These are phyloP conservation scores for Gymnothorax javanicus DNA, from an alignment of 2,797 vertebrate species.

Conservation along the genomic window DNA sequence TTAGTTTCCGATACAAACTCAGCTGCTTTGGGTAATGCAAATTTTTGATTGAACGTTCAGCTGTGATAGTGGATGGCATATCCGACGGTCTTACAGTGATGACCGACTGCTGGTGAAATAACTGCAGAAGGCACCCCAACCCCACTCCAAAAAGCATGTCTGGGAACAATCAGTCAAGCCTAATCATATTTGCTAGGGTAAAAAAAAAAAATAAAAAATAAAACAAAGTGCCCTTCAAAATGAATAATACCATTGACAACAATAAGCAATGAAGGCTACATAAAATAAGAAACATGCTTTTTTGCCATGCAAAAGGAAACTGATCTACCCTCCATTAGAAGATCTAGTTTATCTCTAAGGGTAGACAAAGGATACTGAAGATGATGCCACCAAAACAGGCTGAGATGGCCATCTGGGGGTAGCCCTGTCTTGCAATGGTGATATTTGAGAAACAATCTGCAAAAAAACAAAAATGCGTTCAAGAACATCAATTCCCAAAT, in stretches of 20 bases:
- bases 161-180: conserved; percentile 67
- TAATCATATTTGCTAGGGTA: background rate
- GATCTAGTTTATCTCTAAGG: background rate
- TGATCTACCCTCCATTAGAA: background rate
- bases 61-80: background rate
- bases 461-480: background rate
- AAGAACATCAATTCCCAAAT: background rate
- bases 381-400: conserved; percentile 98
- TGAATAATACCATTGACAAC: background rate
- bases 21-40: background rate
- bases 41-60: background rate
- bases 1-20: background rate
- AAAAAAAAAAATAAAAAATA: background rate
- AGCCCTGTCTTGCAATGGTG: conserved; percentile 92
- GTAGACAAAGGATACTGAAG: conserved; percentile 90
- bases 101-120: conserved; percentile 62
- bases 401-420: conserved; percentile 94
- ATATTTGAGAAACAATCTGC: conserved; percentile 92
- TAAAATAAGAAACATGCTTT: background rate
- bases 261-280: background rate
- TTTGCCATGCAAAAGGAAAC: background rate
- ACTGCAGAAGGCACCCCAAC: conserved; percentile 86
- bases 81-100: conserved; percentile 73
- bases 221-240: background rate
- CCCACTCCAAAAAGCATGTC: conserved; percentile 94